These are phyloP conservation scores for Aphrophora alni DNA, from an alignment of 2,888 invertebrate genomes.

Conservation along the genomic window DNA sequence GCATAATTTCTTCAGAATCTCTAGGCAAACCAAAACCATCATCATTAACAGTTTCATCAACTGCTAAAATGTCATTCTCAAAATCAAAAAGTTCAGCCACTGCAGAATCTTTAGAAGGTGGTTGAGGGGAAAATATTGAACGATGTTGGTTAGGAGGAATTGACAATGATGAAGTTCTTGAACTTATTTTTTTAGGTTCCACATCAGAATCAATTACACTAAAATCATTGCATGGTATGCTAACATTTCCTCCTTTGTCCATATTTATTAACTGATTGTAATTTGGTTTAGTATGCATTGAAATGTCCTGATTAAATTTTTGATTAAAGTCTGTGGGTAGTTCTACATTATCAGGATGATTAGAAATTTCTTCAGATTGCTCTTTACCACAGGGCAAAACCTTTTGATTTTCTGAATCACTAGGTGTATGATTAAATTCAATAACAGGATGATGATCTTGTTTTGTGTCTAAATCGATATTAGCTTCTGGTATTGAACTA, in stretches of 20 bases:
- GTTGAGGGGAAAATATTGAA: conserved; percentile 76
- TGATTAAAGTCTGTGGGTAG: neutral
- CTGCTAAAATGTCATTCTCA: conserved; percentile 65
- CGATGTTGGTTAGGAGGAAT: conserved; percentile 54
- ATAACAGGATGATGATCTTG: neutral
- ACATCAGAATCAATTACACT: conserved; percentile 38
- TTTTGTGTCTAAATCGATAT: neutral
- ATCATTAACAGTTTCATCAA: conserved; percentile 66
- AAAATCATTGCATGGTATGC: conserved; percentile 40
- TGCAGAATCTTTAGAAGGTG: conserved; percentile 61
- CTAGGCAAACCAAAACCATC: conserved; percentile 69
- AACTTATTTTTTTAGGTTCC: conserved; percentile 50
- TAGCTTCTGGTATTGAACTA: neutral
- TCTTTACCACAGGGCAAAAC: neutral
- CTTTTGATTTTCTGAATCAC: neutral
- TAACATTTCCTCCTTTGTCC: neutral
- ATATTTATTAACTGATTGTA: neutral
- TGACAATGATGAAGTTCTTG: conserved; percentile 48
- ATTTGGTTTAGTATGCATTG: neutral
- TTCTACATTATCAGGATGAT: neutral
- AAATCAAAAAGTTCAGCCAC: conserved; percentile 70
- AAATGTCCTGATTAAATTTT: neutral
- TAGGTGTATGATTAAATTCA: neutral
- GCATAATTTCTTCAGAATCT: conserved; percentile 65
- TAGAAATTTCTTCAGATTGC: neutral